Conservation (phyloP, 1,140 invertebrate genomes). For the Drosophila melanica region DNA sequence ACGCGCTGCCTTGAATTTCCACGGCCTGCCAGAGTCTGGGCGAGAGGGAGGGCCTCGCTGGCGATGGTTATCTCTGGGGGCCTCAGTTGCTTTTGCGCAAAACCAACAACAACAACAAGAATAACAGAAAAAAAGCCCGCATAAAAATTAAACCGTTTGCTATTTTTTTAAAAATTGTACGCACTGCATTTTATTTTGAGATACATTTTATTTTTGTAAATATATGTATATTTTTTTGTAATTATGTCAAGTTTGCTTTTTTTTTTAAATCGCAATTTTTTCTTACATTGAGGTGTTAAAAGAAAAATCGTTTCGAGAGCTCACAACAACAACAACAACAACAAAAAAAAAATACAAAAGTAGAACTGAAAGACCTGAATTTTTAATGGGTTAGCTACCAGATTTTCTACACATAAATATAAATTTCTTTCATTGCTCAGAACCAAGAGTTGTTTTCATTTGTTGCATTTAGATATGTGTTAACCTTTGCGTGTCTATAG, state of each 20-base stretch:
- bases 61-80: conserved; percentile 22
- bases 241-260: conserved; percentile 79
- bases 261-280: conserved; percentile 34
- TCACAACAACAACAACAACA: too few species aligned
- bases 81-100: conserved; percentile 33
- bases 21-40: conserved; percentile 7
- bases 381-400: conserved; percentile 34
- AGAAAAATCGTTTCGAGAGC: conserved; percentile 48
- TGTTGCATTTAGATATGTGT: background rate
- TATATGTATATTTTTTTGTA: conserved; percentile 56
- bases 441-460: background rate
- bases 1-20: conserved; percentile 50
- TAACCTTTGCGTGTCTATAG: too few species aligned
- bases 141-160: conserved; percentile 70
- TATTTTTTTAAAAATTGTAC: conserved; percentile 72
- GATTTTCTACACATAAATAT: conserved; percentile 2
- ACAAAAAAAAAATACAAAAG: background rate
- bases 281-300: conserved; percentile 45
- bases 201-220: conserved; percentile 33
- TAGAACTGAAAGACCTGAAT: conserved; percentile 28
- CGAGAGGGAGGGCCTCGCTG: background rate
- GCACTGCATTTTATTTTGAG: conserved; percentile 67
- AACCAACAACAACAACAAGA: conserved; percentile 16
- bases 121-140: conserved; percentile 9
- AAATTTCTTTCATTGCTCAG: background rate